Evolutionary conservation across 2,113 vertebrate genomes (phyloP).

Genomic region (Entomyzon cyanotis): DNA sequence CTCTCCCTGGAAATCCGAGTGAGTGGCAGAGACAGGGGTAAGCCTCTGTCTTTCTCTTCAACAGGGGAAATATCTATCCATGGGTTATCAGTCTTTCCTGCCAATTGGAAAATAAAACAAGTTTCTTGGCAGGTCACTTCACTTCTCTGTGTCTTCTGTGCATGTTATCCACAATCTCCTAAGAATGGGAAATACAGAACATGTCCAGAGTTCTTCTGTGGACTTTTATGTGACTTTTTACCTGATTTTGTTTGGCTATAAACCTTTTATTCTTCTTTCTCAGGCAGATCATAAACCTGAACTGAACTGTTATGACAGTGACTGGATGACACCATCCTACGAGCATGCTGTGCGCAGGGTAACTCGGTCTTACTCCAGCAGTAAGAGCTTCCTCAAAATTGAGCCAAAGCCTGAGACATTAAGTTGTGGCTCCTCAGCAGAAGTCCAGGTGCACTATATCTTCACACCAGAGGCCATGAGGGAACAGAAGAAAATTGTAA

Average conservation of each 20-base stretch:
- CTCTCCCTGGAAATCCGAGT: conserved; percentile 61
- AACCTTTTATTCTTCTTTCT: conserved; percentile 8
- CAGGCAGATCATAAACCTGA: conserved; percentile 64
- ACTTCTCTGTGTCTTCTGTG: not conserved
- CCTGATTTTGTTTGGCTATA: not conserved
- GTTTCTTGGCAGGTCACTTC: not conserved
- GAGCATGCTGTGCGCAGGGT: not conserved
- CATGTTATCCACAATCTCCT: not conserved
- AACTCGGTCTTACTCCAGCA: conserved; percentile 67
- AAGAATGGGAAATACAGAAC: not conserved
- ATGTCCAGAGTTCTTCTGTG: not conserved
- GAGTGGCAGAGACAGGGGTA: conserved; percentile 20
- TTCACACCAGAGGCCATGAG: conserved; percentile 41
- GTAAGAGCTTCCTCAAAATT: conserved; percentile 72
- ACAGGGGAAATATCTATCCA: not conserved
- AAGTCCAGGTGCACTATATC: conserved; percentile 62
- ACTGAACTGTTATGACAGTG: conserved; percentile 16
- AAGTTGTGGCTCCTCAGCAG: conserved; percentile 25
- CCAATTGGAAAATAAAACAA: not conserved
- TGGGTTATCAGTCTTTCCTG: not conserved
- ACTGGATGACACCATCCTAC: conserved; percentile 48
- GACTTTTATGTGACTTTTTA: not conserved
- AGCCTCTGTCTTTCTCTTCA: not conserved
- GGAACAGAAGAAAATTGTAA: conserved; percentile 38
- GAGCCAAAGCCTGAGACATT: conserved; percentile 23